Evolutionary conservation across 2,888 invertebrate genomes (phyloP).

Genomic region (Deilephila porcellus): DNA sequence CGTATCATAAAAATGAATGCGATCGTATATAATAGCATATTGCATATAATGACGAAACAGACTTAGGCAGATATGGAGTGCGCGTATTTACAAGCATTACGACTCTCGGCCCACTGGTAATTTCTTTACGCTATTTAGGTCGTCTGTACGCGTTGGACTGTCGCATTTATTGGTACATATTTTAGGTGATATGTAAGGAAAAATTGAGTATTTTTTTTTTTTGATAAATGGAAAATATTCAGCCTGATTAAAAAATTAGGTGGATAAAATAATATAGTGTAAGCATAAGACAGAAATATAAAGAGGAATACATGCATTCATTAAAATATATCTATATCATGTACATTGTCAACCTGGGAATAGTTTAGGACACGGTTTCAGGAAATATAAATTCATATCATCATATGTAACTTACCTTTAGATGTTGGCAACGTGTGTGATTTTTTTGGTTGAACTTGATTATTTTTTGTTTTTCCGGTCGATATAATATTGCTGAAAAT

Average conservation of each 20-base stretch:
- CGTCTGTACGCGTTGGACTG: conserved; percentile 9
- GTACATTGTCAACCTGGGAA: no score
- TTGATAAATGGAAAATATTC: no score
- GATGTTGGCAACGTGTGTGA: conserved; percentile 60
- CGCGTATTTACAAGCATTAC: conserved; percentile 31
- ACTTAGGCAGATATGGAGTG: conserved; percentile 28
- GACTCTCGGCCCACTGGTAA: conserved; percentile 5
- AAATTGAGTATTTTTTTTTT: no score
- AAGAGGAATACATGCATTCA: no score
- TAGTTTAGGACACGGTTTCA: not conserved
- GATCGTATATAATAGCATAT: conserved; percentile 36
- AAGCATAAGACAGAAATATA: no score
- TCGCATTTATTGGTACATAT: no score
- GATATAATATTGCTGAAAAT: conserved; percentile 65
- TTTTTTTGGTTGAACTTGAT: conserved; percentile 56
- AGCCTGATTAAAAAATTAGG: no score
- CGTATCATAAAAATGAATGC: conserved; percentile 43
- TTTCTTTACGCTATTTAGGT: conserved; percentile 18
- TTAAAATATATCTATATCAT: no score
- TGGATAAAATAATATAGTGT: no score
- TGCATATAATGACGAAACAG: conserved; percentile 34
- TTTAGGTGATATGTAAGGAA: no score
- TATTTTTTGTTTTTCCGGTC: conserved; percentile 55
- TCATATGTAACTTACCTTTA: conserved; percentile 57
- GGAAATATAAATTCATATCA: conserved; percentile 1